These are phyloP conservation scores for Boloria selene DNA, from an alignment of 2,888 invertebrate species.

Conservation along the genomic window DNA sequence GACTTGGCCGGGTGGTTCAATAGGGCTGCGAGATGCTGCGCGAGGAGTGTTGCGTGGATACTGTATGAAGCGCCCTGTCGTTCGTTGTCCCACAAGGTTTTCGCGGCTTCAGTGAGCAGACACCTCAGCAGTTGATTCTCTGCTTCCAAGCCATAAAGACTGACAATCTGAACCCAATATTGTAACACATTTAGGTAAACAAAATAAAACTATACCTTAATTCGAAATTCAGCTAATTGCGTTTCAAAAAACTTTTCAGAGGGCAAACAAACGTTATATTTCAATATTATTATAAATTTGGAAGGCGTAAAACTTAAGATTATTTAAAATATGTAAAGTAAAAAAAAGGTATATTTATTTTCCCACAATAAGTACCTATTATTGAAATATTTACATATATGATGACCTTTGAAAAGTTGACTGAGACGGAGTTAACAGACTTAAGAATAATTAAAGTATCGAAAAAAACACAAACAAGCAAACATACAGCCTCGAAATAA, in stretches of 20 bases:
- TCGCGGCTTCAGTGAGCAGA: slow-evolving; percentile 90
- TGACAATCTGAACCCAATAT: slow-evolving; percentile 87
- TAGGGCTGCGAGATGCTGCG: slow-evolving; percentile 84
- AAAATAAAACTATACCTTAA: slow-evolving; percentile 9
- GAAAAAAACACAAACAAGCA: too few relatives aligned
- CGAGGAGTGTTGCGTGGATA: slow-evolving; percentile 85
- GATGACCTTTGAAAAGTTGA: too few relatives aligned
- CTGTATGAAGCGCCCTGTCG: slow-evolving; percentile 86
- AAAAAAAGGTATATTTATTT: too few relatives aligned
- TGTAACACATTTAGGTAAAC: slow-evolving; percentile 25
- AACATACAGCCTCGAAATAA: too few relatives aligned
- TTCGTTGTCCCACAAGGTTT: slow-evolving; percentile 87
- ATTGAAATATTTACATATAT: too few relatives aligned
- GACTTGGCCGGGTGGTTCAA: slow-evolving; percentile 93
- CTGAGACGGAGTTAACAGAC: too few relatives aligned
- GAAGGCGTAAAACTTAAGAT: too few relatives aligned
- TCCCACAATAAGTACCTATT: too few relatives aligned
- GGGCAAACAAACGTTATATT: too few relatives aligned
- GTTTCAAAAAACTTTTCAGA: background rate
- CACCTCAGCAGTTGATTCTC: slow-evolving; percentile 98
- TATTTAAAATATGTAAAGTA: too few relatives aligned
- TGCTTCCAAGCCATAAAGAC: slow-evolving; percentile 96
- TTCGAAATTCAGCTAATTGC: background rate
- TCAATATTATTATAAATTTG: too few relatives aligned
- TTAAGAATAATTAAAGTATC: too few relatives aligned